phyloP scores from a whole-genome alignment of 2,797 vertebrate genomes.

The Periparus ater region DNA sequence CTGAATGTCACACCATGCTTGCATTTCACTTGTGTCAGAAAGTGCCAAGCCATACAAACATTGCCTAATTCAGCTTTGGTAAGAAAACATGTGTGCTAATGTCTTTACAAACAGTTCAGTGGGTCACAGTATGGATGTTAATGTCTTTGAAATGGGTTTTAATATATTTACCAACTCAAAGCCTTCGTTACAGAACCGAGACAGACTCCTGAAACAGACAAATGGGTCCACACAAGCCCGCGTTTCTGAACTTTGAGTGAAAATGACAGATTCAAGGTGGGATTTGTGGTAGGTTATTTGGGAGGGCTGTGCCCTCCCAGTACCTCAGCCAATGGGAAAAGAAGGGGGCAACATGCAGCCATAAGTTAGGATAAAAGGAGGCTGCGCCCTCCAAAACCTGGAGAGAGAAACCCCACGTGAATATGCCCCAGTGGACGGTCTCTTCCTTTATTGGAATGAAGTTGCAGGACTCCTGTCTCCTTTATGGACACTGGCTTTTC shows the following conservation, averaged over 20 bases:
- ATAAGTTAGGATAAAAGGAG: background rate
- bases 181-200: background rate
- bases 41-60: background rate
- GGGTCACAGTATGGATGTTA: background rate
- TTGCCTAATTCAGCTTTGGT: background rate
- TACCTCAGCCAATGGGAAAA: background rate
- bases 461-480: background rate
- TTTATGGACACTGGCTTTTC: background rate
- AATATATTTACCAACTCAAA: background rate
- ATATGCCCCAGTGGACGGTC: too few relatives aligned
- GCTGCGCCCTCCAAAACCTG: background rate
- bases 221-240: background rate
- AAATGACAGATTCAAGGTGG: background rate
- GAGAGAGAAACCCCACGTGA: rapidly evolving
- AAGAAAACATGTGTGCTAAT: background rate
- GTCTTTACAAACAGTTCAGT: background rate
- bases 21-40: background rate
- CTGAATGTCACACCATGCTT: background rate
- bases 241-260: background rate
- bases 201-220: background rate
- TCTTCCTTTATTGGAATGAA: background rate
- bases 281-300: rapidly evolving
- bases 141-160: background rate
- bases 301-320: background rate
- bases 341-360: rapidly evolving